Conservation (phyloP, 2,888 invertebrate genomes). For the Apamea sordens region DNA sequence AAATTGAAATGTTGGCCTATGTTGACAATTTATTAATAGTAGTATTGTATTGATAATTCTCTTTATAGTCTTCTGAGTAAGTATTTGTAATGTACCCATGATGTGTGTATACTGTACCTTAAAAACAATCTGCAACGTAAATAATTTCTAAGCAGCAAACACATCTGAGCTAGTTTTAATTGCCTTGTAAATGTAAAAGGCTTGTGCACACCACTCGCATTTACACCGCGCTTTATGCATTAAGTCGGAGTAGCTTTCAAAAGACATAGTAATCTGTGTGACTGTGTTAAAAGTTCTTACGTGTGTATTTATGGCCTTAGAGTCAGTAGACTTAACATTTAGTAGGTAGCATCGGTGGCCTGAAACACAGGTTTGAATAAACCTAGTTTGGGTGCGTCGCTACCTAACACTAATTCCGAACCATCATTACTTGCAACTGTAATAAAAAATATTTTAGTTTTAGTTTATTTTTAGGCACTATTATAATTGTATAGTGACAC, state of each 20-base stretch:
- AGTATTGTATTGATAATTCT: neutral
- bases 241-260: constrained; percentile 12
- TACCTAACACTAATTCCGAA: no score
- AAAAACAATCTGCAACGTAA: neutral
- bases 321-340: neutral
- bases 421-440: no score
- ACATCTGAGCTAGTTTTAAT: constrained; percentile 36
- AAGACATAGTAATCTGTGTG: constrained; percentile 20
- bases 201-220: neutral
- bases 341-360: neutral
- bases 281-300: neutral
- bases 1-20: neutral
- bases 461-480: no score
- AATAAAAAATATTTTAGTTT: no score
- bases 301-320: neutral
- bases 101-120: neutral
- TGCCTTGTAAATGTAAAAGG: constrained; percentile 45
- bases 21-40: neutral
- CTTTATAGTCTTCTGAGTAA: neutral
- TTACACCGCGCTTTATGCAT: constrained; percentile 23
- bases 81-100: neutral
- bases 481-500: neutral
- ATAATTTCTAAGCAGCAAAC: constrained; percentile 19
- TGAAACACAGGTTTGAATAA: no score
- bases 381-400: no score